Base-by-base conservation (phyloP, 2,888 invertebrate genomes). In the Calephelis perditalis region DNA sequence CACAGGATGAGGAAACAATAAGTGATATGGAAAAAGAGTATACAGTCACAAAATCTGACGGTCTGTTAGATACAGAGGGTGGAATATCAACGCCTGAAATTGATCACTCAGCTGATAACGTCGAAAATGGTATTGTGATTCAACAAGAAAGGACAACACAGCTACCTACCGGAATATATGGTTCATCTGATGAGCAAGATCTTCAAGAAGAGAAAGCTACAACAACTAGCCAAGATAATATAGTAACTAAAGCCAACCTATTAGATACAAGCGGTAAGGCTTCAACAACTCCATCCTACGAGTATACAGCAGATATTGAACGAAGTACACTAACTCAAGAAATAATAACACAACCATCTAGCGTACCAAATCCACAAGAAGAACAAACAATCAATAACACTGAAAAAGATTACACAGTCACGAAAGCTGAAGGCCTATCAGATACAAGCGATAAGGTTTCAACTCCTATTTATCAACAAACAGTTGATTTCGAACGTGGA, bases 241-340 rank as follows among this genome's bases (percentile, higher is more conserved):
- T 35, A 3, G 7, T 11, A 26, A 52, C 52, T 2, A 6, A 35
- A 26, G 2, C 9, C 9, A 2, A 26, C 11, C 10, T 11, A 52
- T 52, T 11, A 52, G 35, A 11, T 26, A 52, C 26, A 7, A 26
- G 10, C 5, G 11, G 11, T 62, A 82, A 74, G 65, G 78, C 76
- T 63, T 67, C 80, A 57, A 26, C 26, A 26, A 82, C 82, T 63
- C 81, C 81, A 55, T 81, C 82, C 55, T 79, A 81, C 15, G 77
- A 73, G 67, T 74, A 71, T 57, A 64, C 63, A 9, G 59, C 69
- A 49, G 74, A 80, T 58, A 75, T 77, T 60, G 73, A 71, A 60
- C 66, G 60, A 40, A 70, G 70, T 15, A 60, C 60, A 65, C 59
- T 58, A 37, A 45, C 59, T 55, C 58, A 67, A 36, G 64, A 69